Evolutionary conservation across 1,140 invertebrate genomes (phyloP), one percentile per base, ranked within the genome.

Genomic region (Bombus waltoni): DNA sequence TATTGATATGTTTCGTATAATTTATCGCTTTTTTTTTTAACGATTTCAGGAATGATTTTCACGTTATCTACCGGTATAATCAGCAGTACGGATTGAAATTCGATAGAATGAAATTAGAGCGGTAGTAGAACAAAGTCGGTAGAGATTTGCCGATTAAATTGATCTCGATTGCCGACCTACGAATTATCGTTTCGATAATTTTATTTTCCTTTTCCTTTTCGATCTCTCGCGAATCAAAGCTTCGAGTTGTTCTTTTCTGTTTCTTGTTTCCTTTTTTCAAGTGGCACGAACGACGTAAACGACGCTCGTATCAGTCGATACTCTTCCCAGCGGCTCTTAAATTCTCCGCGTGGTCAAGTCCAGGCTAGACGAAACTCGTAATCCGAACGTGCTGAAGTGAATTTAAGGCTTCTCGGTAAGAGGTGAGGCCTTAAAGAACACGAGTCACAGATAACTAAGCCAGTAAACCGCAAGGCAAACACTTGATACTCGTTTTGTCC

Each of bases 361-460:
- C n/a, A 47, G 44, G 18, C 75, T 42, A 71, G 82, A 62, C 65
- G 74, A 83, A 79, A 84, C 76, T 57, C 77, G 66, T 85, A 85
- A 80, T 72, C 66, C 53, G 66, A 35, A 62, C 66, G 76, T 53
- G 18, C 4, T n/a, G n/a, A 72, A 62, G 47, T 6, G 47, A 84
- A 84, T 79, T 84, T 84, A 84, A 84, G 81, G 74, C 65, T 83
- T 83, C 74, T 32, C 74, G 74, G 28, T 32, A 13, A 66, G 42
- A 35, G 35, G 40, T 9, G 28, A 74, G 38, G 18, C 35, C 44
- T 11, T 25, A 10, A 83, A 66, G 47, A 59, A 59, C n/a, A 84
- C 82, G 44, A 71, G 75, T 59, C 74, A 9, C 38, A 35, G 75
- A 79, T 38, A 70, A 74, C 74, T 77, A 71, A 78, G 38, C 65